Conservation (phyloP, 2,888 invertebrate species). For the Yponomeuta plumbellus region DNA sequence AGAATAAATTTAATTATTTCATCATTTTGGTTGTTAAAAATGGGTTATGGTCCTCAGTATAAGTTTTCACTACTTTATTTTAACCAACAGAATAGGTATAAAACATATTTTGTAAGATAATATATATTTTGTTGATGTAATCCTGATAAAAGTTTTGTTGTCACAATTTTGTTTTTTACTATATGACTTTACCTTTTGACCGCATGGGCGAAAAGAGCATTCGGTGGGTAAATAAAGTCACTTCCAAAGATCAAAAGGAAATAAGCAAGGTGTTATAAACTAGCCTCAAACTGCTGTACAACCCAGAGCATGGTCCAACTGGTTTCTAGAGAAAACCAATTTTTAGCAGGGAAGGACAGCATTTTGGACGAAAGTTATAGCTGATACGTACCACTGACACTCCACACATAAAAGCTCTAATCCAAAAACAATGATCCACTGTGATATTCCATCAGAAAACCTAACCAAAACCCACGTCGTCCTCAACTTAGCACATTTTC, state of each 20-base stretch:
- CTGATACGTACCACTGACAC: conserved; percentile 63
- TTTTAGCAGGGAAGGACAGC: not conserved
- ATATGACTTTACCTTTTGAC: not conserved
- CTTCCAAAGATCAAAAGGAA: not conserved
- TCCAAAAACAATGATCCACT: conserved; percentile 39
- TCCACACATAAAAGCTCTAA: conserved; percentile 46
- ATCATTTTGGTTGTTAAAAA: not conserved
- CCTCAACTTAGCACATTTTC: conserved; percentile 40
- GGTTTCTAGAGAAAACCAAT: not conserved
- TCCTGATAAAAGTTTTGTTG: too few relatives aligned
- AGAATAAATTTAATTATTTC: not conserved
- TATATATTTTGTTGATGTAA: too few relatives aligned
- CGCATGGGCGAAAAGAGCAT: not conserved
- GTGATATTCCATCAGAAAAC: conserved; percentile 39
- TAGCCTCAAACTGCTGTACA: not conserved
- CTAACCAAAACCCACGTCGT: conserved; percentile 50
- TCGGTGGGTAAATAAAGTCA: not conserved
- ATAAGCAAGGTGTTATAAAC: not conserved
- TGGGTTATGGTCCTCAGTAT: not conserved
- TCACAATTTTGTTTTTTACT: not conserved
- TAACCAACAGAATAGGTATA: too few relatives aligned
- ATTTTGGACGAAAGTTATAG: not conserved
- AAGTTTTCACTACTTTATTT: not conserved
- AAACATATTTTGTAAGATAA: too few relatives aligned
- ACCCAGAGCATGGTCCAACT: not conserved